Evolutionary conservation across 2,113 vertebrate genomes (phyloP).

Genomic region (Haliaeetus leucogaster): DNA sequence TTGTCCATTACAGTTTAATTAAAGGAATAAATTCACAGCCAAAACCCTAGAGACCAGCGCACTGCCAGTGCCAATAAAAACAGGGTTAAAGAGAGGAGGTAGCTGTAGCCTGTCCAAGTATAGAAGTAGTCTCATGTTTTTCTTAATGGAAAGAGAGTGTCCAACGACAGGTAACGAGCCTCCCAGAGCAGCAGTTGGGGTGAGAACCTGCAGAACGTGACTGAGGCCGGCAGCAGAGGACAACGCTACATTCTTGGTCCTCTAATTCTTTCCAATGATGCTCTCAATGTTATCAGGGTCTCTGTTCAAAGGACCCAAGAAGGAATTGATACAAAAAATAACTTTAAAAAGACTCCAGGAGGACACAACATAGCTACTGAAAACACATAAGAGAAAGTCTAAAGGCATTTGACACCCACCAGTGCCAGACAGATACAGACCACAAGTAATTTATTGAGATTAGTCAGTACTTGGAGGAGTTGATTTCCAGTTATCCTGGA

Average conservation of each 20-base stretch:
- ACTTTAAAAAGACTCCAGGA: neutral
- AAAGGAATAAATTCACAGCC: neutral
- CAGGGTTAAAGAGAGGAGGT: neutral
- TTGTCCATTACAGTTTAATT: neutral
- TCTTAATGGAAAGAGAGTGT: neutral
- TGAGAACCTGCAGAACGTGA: neutral
- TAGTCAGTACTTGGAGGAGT: neutral
- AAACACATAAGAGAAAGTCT: fast-evolving
- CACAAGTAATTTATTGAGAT: neutral
- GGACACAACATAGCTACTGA: fast-evolving
- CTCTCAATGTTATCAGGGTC: neutral
- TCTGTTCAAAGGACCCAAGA: neutral
- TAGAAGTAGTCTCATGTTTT: neutral
- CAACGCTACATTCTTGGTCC: fast-evolving
- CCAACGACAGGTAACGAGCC: fast-evolving
- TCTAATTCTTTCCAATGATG: neutral
- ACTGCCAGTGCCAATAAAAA: neutral
- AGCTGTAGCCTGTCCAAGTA: neutral
- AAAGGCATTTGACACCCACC: neutral
- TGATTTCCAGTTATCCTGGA: neutral
- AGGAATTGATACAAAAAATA: neutral
- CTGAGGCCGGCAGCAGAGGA: neutral
- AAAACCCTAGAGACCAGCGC: neutral
- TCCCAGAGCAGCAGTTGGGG: neutral
- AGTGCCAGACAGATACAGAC: neutral